Base-by-base conservation (phyloP, 1,140 invertebrate species). In the Panulirus ornatus region DNA sequence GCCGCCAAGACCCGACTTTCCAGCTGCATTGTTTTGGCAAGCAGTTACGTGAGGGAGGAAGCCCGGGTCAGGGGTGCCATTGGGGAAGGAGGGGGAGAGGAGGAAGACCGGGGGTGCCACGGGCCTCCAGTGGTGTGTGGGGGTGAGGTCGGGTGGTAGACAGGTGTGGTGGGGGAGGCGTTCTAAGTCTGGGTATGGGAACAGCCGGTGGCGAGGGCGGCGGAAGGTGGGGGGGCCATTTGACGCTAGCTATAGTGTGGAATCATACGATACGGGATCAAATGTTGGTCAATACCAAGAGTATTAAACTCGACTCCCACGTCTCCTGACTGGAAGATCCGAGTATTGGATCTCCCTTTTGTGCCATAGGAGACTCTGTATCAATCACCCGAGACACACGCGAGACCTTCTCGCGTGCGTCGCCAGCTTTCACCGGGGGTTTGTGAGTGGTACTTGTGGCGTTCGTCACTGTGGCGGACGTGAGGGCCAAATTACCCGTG, bases 1-100 rank as follows among this genome's bases (percentile, higher is more conserved):
- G 83, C 83, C 83, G 83, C 83, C 82, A 84, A 34, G 83, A 85
- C 58, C 75, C 66, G 38, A 85, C 83, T 85, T 75, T 85, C 83
- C 83, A 73, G 70, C 83, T 42, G 83, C 83, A 85, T 85, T 85
- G 83, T 85, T 66, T 78, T 34, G 40, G 71, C 58, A 71, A 54
- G 84, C 34, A 71, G 73, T 75, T 76, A 78, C 70, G 70, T 40
- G 73, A 58, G 73, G 51, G 84, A 78, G 84, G 71, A 76, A 85
- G 84, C 66, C n/a, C 42, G 84, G 71, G 84, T 75, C 70, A 85
- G n/a, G 71, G 84, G 71, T 51, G 71, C 66, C 34, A 54, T 19
- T 66, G 42, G 83, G 36, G 70, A 19, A 8, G 27, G 14, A 14
- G 54, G 38, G 54, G 75, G 66, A 34, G 47, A n/a, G 63, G 70